Conservation (phyloP, 2,797 vertebrate species). For the Dromococcyx pavoninus region DNA sequence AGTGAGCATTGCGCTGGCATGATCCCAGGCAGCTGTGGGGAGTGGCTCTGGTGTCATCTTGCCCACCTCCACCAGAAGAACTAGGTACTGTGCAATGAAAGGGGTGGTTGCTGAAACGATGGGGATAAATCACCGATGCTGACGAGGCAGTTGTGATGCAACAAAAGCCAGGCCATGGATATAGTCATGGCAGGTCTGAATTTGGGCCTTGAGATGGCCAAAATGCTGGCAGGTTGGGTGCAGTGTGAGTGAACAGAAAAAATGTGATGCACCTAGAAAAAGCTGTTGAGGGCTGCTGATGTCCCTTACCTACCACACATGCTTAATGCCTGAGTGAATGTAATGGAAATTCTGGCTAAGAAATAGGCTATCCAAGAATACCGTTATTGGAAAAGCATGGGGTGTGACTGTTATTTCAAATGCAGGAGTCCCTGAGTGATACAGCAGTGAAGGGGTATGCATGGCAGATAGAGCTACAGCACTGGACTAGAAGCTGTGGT, state of each 20-base stretch:
- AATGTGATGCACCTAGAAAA: background rate
- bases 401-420: background rate
- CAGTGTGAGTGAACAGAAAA: background rate
- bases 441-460: background rate
- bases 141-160: background rate
- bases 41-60: background rate
- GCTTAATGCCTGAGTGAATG: background rate
- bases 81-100: background rate
- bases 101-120: background rate
- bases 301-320: background rate
- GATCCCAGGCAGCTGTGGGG: background rate
- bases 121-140: background rate
- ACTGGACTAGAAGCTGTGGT: background rate
- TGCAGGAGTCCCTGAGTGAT: background rate
- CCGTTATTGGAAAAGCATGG: background rate
- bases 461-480: background rate
- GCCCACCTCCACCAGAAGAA: background rate
- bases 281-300: background rate
- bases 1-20: accelerated
- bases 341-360: background rate
- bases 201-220: background rate
- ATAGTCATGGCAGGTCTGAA: background rate
- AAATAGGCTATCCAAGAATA: background rate
- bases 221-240: background rate
- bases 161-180: background rate